Evolutionary conservation across 1,140 invertebrate genomes (phyloP).

Genomic region (Heliconius eleuchia): DNA sequence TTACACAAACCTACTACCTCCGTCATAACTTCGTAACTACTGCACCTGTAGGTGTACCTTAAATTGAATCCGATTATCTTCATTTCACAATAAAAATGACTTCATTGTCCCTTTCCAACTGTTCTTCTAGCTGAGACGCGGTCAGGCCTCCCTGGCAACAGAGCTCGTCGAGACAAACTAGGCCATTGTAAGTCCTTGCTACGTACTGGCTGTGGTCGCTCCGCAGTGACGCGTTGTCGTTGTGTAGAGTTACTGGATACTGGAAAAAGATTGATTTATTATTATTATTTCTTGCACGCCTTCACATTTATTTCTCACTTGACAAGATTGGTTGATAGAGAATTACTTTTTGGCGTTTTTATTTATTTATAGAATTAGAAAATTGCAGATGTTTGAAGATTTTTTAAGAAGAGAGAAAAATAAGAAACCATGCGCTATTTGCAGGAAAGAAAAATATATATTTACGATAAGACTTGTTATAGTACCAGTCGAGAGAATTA

Average conservation of each 20-base stretch:
- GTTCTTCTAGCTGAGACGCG: constrained; percentile 89
- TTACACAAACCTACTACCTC: not conserved
- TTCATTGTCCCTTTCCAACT: constrained; percentile 90
- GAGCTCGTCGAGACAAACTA: constrained; percentile 91
- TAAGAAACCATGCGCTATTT: too few species aligned
- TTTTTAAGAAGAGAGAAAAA: too few species aligned
- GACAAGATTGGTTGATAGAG: not conserved
- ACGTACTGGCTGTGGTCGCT: constrained; percentile 73
- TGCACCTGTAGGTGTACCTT: not conserved
- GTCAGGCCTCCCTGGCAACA: constrained; percentile 89
- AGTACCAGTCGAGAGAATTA: too few species aligned
- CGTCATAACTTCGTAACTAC: not conserved
- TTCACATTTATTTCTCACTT: too few species aligned
- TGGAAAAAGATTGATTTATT: constrained; percentile 3
- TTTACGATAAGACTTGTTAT: too few species aligned
- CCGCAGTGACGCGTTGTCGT: constrained; percentile 61
- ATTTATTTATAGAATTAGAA: too few species aligned
- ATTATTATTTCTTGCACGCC: too few species aligned
- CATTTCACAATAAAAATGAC: constrained; percentile 85
- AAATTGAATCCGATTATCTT: constrained; percentile 1
- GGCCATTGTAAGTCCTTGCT: constrained; percentile 85
- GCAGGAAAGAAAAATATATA: too few species aligned
- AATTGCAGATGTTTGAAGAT: too few species aligned
- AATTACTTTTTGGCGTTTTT: too few species aligned
- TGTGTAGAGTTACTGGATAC: constrained; percentile 82